Evolutionary conservation across 1,140 invertebrate species (phyloP).

Genomic region (Acromyrmex heyeri): DNA sequence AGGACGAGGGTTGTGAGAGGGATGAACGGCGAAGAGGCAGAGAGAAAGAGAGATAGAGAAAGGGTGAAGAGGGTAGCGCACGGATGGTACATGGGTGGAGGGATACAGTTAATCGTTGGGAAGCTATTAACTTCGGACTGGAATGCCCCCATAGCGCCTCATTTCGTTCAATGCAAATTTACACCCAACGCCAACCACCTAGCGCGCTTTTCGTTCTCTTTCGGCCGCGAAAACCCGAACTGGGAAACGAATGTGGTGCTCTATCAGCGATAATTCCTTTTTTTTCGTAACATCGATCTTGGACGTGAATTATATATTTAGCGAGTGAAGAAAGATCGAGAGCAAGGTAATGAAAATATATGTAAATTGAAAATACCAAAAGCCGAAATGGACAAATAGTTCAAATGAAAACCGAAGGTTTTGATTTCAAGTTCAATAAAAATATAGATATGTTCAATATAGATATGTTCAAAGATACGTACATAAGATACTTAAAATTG

Average conservation of each 20-base stretch:
- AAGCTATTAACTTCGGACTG: constrained; percentile 85
- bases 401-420: not conserved
- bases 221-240: constrained; percentile 61
- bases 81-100: constrained; percentile 65
- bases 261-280: constrained; percentile 44
- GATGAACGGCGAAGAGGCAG: constrained; percentile 57
- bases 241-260: constrained; percentile 51
- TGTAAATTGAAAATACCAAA: not conserved
- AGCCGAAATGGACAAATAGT: not conserved
- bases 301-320: not conserved
- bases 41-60: constrained; percentile 62
- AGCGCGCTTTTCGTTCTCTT: constrained; percentile 66
- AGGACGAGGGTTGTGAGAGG: constrained; percentile 28
- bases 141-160: constrained; percentile 83
- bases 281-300: constrained; percentile 26
- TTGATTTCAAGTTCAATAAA: constrained; percentile 1
- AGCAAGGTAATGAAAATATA: not conserved
- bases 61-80: constrained; percentile 24
- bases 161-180: constrained; percentile 86
- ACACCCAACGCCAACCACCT: constrained; percentile 77
- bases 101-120: constrained; percentile 85
- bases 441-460: too few species aligned
- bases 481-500: not conserved
- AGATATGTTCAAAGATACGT: not conserved
- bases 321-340: not conserved